Evolutionary conservation across 23 tunicate genomes (phyloP).

Genomic region (Ascidia mentula): DNA sequence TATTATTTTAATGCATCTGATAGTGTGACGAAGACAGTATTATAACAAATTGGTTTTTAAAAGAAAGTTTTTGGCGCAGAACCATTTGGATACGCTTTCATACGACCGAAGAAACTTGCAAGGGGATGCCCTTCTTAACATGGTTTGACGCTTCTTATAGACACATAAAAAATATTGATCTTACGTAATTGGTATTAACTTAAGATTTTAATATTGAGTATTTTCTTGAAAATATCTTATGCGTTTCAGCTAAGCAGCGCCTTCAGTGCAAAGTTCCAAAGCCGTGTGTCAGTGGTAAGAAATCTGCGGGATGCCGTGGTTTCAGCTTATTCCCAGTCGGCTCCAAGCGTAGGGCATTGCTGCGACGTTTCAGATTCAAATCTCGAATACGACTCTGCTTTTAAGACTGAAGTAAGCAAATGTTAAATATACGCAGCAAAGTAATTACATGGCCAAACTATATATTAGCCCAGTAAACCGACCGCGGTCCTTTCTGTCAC

Average conservation of each 20-base stretch:
- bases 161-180: neutral
- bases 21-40: too few relatives aligned
- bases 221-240: too few relatives aligned
- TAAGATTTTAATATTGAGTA: neutral
- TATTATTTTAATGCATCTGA: too few relatives aligned
- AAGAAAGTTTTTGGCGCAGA: neutral
- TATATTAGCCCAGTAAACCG: too few relatives aligned
- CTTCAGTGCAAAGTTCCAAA: neutral
- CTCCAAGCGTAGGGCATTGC: neutral
- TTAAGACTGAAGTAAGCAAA: slow-evolving; percentile 6
- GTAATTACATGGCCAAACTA: too few relatives aligned
- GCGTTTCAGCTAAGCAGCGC: neutral
- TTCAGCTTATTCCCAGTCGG: neutral
- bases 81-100: neutral
- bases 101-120: neutral
- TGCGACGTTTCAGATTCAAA: neutral
- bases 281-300: neutral
- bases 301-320: slow-evolving; percentile 7
- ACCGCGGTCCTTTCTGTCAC: too few relatives aligned
- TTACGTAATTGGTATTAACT: too few relatives aligned
- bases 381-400: slow-evolving; percentile 5
- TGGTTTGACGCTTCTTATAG: neutral
- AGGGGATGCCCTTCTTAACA: neutral
- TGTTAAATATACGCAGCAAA: too few relatives aligned
- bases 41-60: too few relatives aligned